Conservation (phyloP, 35 echinoderm and acorn worm species). For the Nesometra sesokonis region DNA sequence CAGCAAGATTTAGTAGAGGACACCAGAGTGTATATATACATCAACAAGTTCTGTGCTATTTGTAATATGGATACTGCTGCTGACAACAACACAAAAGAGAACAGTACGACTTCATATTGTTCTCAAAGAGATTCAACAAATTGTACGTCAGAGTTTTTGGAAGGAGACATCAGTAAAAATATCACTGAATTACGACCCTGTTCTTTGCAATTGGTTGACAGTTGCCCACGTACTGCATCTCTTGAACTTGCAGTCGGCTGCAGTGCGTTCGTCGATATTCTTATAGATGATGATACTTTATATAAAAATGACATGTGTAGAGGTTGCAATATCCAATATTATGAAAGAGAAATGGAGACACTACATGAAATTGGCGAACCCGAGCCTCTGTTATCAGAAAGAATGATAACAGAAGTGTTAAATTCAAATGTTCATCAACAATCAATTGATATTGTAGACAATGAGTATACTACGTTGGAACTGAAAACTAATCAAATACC, state of each 20-base stretch:
- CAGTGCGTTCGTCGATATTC: not conserved
- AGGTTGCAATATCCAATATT: not conserved
- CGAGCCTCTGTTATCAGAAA: too few species aligned
- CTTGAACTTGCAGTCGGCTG: not conserved
- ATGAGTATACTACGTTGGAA: too few species aligned
- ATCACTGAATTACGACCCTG: not conserved
- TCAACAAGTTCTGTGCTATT: not conserved
- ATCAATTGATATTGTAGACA: too few species aligned
- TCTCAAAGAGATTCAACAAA: not conserved
- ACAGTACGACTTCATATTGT: not conserved
- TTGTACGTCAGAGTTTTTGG: not conserved
- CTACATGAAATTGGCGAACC: not conserved
- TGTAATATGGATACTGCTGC: not conserved
- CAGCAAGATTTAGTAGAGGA: not conserved
- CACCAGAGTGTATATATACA: not conserved
- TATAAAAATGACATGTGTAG: not conserved
- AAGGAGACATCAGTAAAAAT: not conserved
- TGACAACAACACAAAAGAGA: not conserved
- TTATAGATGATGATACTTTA: not conserved
- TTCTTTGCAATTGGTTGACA: not conserved
- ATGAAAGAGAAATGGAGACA: not conserved
- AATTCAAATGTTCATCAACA: too few species aligned
- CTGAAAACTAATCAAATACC: too few species aligned
- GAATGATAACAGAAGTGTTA: too few species aligned
- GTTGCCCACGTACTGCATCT: not conserved